Evolutionary conservation across 2,113 vertebrate species (phyloP).

Genomic region (Serinus canaria): DNA sequence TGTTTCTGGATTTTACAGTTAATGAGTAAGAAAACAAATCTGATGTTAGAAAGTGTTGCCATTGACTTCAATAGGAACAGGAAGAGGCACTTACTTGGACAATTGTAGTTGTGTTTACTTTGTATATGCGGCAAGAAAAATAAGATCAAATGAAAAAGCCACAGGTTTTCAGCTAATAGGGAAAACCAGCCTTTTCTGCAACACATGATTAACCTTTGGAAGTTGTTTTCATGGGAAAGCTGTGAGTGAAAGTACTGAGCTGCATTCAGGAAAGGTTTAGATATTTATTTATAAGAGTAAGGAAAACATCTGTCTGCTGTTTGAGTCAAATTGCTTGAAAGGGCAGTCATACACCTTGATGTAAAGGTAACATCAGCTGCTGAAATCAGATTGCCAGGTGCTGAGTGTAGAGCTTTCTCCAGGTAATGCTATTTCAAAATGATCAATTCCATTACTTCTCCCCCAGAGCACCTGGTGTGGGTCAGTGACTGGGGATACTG

Average conservation of each 20-base stretch:
- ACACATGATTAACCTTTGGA: background rate
- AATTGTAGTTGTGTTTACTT: constrained; percentile 37
- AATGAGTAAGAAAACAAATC: constrained; percentile 37
- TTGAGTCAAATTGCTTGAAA: background rate
- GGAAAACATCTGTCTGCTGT: background rate
- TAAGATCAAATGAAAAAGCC: constrained; percentile 42
- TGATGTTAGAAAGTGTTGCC: constrained; percentile 29
- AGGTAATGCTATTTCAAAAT: background rate
- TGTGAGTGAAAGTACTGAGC: background rate
- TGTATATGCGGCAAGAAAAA: constrained; percentile 8
- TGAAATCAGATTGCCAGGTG: background rate
- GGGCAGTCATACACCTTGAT: background rate
- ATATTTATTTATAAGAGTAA: background rate
- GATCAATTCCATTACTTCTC: background rate
- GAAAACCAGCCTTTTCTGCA: constrained; percentile 18
- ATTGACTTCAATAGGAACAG: constrained; percentile 35
- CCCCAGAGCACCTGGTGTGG: background rate
- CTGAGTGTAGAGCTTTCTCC: background rate
- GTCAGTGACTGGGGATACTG: background rate
- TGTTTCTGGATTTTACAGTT: constrained; percentile 15
- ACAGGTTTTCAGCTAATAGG: constrained; percentile 6
- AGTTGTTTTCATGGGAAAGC: constrained; percentile 5
- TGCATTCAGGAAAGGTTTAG: background rate
- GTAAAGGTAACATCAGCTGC: background rate
- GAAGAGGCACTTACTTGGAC: constrained; percentile 28